These are phyloP conservation scores for Sarcophaga rosellei DNA, from an alignment of 2,888 invertebrate genomes.

Conservation along the genomic window DNA sequence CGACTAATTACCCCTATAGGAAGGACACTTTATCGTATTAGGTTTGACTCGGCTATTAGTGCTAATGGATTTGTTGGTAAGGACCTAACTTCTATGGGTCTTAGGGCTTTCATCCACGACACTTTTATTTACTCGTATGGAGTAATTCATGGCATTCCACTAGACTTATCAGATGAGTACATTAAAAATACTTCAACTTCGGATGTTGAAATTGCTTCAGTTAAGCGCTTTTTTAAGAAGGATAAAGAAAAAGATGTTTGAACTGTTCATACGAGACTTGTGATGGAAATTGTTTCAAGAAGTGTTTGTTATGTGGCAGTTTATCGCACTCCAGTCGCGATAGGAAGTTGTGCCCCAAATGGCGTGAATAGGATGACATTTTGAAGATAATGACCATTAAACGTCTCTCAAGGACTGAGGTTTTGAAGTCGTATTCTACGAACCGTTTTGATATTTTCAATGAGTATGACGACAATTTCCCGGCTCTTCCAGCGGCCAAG, in stretches of 20 bases:
- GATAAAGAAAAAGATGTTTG: conserved; percentile 11
- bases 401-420: neutral
- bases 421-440: neutral
- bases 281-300: neutral
- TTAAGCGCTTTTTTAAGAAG: no score
- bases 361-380: neutral
- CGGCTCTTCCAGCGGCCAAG: neutral
- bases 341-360: neutral
- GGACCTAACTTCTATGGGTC: neutral
- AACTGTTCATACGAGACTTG: neutral
- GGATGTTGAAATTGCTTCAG: no score
- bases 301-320: conserved; percentile 18
- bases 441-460: conserved; percentile 3
- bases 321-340: neutral
- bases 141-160: conserved; percentile 1
- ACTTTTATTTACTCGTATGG: neutral
- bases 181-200: no score
- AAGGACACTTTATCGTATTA: neutral
- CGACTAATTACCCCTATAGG: neutral
- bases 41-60: neutral
- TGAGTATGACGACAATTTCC: neutral
- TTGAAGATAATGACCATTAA: neutral
- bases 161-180: neutral
- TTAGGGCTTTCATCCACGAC: neutral
- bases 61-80: neutral